Percentiles rank a stretch among this genome's conserved stretches.
phyloP scores from a whole-genome alignment of 92 coral and sea anemone species.

The Nematostella vectensis region DNA sequence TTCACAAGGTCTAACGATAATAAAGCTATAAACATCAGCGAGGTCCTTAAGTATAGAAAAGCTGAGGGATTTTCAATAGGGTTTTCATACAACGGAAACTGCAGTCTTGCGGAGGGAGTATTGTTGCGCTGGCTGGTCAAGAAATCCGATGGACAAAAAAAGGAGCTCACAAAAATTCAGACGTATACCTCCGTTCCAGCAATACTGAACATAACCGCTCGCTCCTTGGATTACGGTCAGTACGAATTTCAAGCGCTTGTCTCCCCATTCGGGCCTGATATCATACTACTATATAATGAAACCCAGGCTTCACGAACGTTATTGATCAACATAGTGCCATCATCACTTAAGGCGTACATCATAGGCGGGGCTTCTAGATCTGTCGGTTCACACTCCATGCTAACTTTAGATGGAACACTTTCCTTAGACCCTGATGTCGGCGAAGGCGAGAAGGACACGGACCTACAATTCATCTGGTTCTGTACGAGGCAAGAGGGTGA shows the following conservation, averaged over 20 bases:
- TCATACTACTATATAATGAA: constrained; percentile 27
- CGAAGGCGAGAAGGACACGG: constrained; percentile 5
- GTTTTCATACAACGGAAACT: not conserved
- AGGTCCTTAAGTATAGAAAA: constrained; percentile 5
- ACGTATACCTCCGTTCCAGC: not conserved
- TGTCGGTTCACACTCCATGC: constrained; percentile 26
- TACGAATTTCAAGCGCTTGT: constrained; percentile 28
- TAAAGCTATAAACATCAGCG: not conserved
- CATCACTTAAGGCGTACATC: constrained; percentile 39
- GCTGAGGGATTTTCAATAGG: constrained; percentile 5
- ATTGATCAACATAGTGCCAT: constrained; percentile 24
- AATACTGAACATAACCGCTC: not conserved
- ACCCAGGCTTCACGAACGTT: constrained; percentile 7
- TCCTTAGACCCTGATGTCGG: constrained; percentile 59
- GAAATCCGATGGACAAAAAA: not conserved
- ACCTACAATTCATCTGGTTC: constrained; percentile 38
- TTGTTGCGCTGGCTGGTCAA: constrained; percentile 3
- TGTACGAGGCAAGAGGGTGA: constrained; percentile 14
- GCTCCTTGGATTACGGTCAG: constrained; percentile 30
- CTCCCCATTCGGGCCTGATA: constrained; percentile 16
- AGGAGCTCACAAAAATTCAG: not conserved
- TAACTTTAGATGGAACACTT: constrained; percentile 35
- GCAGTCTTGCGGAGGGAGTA: constrained; percentile 16
- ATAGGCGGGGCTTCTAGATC: constrained; percentile 30
- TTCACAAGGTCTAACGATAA: constrained; percentile 5